Percentiles rank a stretch among this genome's conserved stretches.
These are phyloP conservation scores for Camelus bactrianus DNA, from an alignment of 2,113 vertebrate species.

Conservation along the genomic window DNA sequence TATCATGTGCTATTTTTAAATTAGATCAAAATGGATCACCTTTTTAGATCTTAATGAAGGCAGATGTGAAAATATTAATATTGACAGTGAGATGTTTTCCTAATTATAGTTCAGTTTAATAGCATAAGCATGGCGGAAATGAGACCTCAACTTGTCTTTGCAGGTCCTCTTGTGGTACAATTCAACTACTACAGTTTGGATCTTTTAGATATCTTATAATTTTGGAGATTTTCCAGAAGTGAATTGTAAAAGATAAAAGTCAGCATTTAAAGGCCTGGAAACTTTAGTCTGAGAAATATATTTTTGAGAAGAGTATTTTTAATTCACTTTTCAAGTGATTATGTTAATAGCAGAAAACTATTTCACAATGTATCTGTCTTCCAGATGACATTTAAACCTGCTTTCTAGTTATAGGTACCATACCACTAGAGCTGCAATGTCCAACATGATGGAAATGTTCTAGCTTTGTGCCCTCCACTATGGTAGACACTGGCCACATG, in stretches of 20 bases:
- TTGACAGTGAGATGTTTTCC: constrained; percentile 32
- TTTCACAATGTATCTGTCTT: background rate
- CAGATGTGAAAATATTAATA: constrained; percentile 42
- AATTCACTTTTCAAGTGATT: constrained; percentile 41
- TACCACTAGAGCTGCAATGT: background rate
- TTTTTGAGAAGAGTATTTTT: constrained; percentile 14
- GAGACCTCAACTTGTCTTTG: constrained; percentile 80
- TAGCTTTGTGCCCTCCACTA: background rate
- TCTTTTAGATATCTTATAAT: background rate
- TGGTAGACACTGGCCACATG: background rate
- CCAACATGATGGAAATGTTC: background rate
- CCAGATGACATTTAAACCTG: background rate
- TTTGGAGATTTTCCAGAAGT: constrained; percentile 54
- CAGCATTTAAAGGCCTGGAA: constrained; percentile 12
- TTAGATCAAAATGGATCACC: constrained; percentile 31
- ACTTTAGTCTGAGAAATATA: constrained; percentile 8
- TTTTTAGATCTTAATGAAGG: constrained; percentile 60
- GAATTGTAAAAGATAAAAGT: constrained; percentile 46
- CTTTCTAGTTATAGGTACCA: background rate
- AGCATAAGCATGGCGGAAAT: constrained; percentile 47
- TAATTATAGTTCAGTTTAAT: constrained; percentile 54
- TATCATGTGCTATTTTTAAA: constrained; percentile 35
- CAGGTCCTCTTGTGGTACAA: constrained; percentile 85
- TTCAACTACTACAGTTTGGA: constrained; percentile 71
- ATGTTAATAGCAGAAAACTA: background rate